These are phyloP conservation scores for Heteromormyrus szaboi DNA, from an alignment of 2,797 vertebrate species.

Conservation along the genomic window DNA sequence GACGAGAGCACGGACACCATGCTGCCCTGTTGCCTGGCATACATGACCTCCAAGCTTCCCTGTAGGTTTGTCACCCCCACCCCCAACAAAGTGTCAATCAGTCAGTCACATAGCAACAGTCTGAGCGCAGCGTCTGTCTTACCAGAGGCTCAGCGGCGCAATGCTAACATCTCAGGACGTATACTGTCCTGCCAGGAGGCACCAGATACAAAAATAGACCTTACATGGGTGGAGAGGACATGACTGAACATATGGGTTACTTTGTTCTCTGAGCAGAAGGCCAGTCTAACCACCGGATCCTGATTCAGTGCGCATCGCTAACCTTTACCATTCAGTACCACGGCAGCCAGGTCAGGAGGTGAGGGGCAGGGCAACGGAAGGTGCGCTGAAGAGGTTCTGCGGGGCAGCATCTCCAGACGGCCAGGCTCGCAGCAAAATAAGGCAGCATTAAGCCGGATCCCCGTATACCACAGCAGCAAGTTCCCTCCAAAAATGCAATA, in stretches of 20 bases:
- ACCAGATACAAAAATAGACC: background rate
- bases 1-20: background rate
- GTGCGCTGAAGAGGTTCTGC: background rate
- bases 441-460: background rate
- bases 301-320: background rate
- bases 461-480: background rate
- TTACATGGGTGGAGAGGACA: background rate
- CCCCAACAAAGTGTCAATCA: conserved; percentile 6
- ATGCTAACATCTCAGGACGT: conserved; percentile 3
- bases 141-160: background rate
- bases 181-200: background rate
- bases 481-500: background rate
- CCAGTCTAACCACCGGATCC: background rate
- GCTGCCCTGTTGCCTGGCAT: background rate
- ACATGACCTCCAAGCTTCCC: background rate
- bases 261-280: background rate
- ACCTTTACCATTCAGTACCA: background rate
- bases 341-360: background rate
- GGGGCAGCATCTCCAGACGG: background rate
- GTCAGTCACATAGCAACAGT: background rate
- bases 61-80: background rate
- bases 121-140: background rate
- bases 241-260: background rate
- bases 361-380: background rate
- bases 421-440: background rate